phyloP scores from a whole-genome alignment of 2,888 invertebrate genomes.

The Ophion obscuratus region DNA sequence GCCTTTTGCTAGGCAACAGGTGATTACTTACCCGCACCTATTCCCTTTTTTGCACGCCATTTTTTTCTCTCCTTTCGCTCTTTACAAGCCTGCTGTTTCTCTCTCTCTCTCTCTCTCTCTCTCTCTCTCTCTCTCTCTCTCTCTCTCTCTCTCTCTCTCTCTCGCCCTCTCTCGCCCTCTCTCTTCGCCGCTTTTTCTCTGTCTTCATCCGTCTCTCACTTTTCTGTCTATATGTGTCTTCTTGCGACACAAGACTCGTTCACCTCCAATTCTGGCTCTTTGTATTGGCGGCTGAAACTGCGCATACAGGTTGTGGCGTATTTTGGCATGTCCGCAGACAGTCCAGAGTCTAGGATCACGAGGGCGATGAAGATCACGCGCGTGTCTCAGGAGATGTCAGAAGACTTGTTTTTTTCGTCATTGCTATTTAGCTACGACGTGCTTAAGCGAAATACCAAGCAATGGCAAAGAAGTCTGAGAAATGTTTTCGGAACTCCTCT shows the following conservation, averaged over 20 bases:
- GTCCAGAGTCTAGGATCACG: slow-evolving; percentile 51
- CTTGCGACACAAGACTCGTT: slow-evolving; percentile 27
- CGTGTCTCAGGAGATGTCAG: not conserved
- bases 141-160: slow-evolving; percentile 11
- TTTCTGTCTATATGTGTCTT: slow-evolving; percentile 1
- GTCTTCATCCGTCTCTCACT: slow-evolving; percentile 7
- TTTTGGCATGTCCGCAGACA: slow-evolving; percentile 47
- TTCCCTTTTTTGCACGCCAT: slow-evolving; percentile 32
- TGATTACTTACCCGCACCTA: slow-evolving; percentile 53
- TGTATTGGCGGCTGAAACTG: slow-evolving; percentile 10
- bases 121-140: slow-evolving; percentile 12
- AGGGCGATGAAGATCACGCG: not conserved
- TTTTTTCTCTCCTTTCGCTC: slow-evolving; percentile 46
- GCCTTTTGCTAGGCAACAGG: slow-evolving; percentile 53
- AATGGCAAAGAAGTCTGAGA: not conserved
- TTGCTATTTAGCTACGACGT: not conserved
- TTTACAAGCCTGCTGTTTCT: slow-evolving; percentile 25
- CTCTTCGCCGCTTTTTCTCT: slow-evolving; percentile 22
- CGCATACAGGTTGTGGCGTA: not conserved
- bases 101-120: not conserved
- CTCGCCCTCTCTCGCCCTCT: slow-evolving; percentile 12
- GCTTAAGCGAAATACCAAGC: not conserved
- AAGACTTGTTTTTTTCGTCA: slow-evolving; percentile 16
- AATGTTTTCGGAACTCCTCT: not conserved
- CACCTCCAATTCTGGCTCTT: slow-evolving; percentile 36